Evolutionary conservation across 2,888 invertebrate species (phyloP).

Genomic region (Schizotus pectinicornis): DNA sequence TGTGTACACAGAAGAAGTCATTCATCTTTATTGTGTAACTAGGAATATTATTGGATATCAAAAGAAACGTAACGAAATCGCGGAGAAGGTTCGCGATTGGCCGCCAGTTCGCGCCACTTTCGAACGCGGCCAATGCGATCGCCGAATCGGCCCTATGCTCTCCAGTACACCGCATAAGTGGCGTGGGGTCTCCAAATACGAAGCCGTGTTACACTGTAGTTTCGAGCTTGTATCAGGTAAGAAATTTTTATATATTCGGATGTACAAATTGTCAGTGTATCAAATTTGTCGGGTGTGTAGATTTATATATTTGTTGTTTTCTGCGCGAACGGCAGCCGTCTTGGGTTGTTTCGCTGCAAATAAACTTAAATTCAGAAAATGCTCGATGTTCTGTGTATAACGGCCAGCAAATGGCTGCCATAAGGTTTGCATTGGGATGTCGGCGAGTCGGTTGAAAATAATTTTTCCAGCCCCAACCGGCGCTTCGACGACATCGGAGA

Average conservation of each 20-base stretch:
- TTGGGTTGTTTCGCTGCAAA: conserved; percentile 12
- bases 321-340: conserved; percentile 6
- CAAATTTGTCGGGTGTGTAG: conserved; percentile 53
- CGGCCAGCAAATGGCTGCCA: conserved; percentile 63
- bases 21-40: conserved; percentile 53
- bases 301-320: conserved; percentile 37
- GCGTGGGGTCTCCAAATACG: conserved; percentile 68
- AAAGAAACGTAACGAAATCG: conserved; percentile 63
- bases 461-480: conserved; percentile 40
- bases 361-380: conserved; percentile 53
- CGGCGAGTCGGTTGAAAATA: conserved; percentile 32
- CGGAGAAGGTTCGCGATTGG: conserved; percentile 62
- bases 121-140: conserved; percentile 63
- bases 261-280: conserved; percentile 61
- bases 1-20: conserved; percentile 32
- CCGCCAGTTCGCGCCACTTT: conserved; percentile 65
- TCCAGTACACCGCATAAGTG: conserved; percentile 67
- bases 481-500: conserved; percentile 26
- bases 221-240: conserved; percentile 66
- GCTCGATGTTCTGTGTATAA: conserved; percentile 57
- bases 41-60: conserved; percentile 56
- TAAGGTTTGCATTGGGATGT: conserved; percentile 60
- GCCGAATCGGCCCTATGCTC: conserved; percentile 53
- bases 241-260: conserved; percentile 64
- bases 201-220: conserved; percentile 66